Base-by-base conservation (phyloP, 2,797 vertebrate species). In the Steatocranus sp. region DNA sequence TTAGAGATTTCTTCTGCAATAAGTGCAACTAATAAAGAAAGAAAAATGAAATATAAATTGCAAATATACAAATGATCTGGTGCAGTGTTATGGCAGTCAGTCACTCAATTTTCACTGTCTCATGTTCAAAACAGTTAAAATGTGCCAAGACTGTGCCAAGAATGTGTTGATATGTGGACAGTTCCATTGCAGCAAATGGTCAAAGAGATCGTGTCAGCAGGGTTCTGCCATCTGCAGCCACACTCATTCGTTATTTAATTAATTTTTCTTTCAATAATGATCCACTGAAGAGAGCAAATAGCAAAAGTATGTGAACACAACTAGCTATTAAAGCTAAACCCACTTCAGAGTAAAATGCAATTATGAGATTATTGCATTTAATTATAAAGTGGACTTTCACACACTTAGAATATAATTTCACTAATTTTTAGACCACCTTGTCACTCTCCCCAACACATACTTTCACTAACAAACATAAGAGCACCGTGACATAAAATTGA, bases 181-280 rank as follows among this genome's bases (percentile, higher is more conserved):
- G 85, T 30, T 83, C 87, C 58, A 61, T 1, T 38, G 38, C 79
- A 83, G 70, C 53, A 70, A 84, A 87, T 75, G 41, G 73, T 58
- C 83, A 79, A 77, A 74, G 68, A 79, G 58, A 80, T 63, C 30
- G 25, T 73, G 76, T 83, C 80, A 83, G 83, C 76, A 41, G 90
- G 83, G 83, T 36, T 78, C 79, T 83, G 68, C 53, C 84, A 80
- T 89, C 82, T 87, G 66, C 70, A 83, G 73, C 76, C 74, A 75
- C 70, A 66, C 63, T 87, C 80, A 86, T 87, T 83, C 76, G 84
- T 86, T 86, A 90, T 92, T 87, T 75, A 83, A 51, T 41, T 76
- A 48, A 20, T 78, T 82, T 73, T 77, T 63, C 30, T 73, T 78
- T 84, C 43, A 83, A 48, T 76, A 80, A 80, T 43, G 46, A 78